A percentile compares a stretch with the other conserved stretches of the same genome.
phyloP scores from a whole-genome alignment of 2,797 vertebrate species.

The Enoplosus armatus region DNA sequence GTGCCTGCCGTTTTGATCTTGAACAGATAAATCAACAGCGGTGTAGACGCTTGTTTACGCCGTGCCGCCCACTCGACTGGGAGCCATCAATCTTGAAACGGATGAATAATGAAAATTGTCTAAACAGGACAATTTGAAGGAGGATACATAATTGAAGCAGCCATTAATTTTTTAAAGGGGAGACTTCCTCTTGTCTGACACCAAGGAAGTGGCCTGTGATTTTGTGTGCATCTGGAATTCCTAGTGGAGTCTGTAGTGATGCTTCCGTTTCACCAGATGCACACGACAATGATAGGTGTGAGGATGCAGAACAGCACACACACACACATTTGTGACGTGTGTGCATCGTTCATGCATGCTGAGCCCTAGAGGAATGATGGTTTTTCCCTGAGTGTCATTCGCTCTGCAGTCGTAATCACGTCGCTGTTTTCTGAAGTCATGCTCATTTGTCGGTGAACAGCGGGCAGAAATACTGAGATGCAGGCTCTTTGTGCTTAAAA shows the following conservation, averaged over 20 bases:
- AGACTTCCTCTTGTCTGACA: slow-evolving; percentile 79
- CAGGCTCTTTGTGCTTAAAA: slow-evolving; percentile 64
- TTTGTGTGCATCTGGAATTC: slow-evolving; percentile 61
- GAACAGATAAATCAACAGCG: slow-evolving; percentile 65
- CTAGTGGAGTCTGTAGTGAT: slow-evolving; percentile 42
- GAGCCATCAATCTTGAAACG: slow-evolving; percentile 73
- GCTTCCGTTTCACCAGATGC: slow-evolving; percentile 44
- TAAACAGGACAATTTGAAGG: slow-evolving; percentile 82
- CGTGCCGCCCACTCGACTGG: slow-evolving; percentile 47
- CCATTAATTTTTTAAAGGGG: slow-evolving; percentile 81
- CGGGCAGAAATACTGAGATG: slow-evolving; percentile 43
- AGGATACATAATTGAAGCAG: slow-evolving; percentile 76
- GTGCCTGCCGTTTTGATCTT: slow-evolving; percentile 69
- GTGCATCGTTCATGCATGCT: slow-evolving; percentile 46
- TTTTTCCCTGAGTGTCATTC: slow-evolving; percentile 56
- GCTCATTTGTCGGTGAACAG: slow-evolving; percentile 60
- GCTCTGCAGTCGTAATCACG: slow-evolving; percentile 46
- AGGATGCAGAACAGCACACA: slow-evolving; percentile 42
- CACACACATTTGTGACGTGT: slow-evolving; percentile 40
- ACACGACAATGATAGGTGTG: slow-evolving; percentile 52
- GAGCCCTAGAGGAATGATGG: slow-evolving; percentile 34
- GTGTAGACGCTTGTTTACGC: slow-evolving; percentile 73
- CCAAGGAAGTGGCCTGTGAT: slow-evolving; percentile 69
- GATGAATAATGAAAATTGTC: slow-evolving; percentile 82
- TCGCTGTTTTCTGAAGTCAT: slow-evolving; percentile 49